Evolutionary conservation across 2,113 vertebrate species (phyloP), one percentile per base, ranked within the genome.

Genomic region (Amazona guildingii): DNA sequence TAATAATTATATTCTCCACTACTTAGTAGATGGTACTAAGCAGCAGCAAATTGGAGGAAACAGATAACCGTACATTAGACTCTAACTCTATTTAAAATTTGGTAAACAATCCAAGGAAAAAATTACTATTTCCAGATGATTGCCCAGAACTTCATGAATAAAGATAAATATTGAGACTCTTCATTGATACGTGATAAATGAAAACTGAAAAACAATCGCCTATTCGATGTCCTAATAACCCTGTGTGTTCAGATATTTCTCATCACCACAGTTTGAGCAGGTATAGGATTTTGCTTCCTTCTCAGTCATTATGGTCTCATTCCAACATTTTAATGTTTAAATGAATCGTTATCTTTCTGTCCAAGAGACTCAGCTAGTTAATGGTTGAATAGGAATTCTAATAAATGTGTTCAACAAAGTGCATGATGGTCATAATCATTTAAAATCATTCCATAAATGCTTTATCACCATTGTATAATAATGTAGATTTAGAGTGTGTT

Each of bases 371-470:
- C n/a, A 88, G 63, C 9, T 88, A 94, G 82, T 62, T 95, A 96
- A 91, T 77, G 61, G 66, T 83, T 69, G 59, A 92, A 88, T 6
- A 81, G 70, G 37, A 94, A 81, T 88, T 88, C 54, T 78, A 94
- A 95, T 70, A 88, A 88, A 83, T 91, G 61, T 92, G 48, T 95
- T 84, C 84, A 95, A 92, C 17, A 31, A 90, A 83, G 82, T 29
- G 86, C 59, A 95, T 48, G 2, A 90, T 83, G 4, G 88, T 86
- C 2, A 82, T 64, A 25, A 73, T 86, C 6, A 89, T 81, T 95
- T 93, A 90, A 94, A 97, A 95, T 88, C 28, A 63, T 85, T 76
- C 44, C 18, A 79, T 83, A 88, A 94, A 92, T 88, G 67, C 73
- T 95, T 97, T 88, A 91, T 91, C 41, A 75, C 31, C 19, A 35